Base-by-base conservation (phyloP, 1,140 invertebrate genomes). In the Cherax quadricarinatus region DNA sequence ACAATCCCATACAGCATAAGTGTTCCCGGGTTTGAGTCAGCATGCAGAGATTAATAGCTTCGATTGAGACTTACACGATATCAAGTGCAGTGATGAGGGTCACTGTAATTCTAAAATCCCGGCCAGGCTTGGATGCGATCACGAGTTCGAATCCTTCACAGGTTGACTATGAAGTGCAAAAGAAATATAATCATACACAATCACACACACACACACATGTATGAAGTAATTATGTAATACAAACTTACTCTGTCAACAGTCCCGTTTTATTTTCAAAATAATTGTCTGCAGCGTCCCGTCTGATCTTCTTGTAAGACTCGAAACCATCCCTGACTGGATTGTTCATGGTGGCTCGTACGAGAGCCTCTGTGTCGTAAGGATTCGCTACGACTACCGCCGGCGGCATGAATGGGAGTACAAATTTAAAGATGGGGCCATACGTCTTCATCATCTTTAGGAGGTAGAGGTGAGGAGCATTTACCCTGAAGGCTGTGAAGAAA, bases 261-360 rank as follows among this genome's bases (percentile, higher is more conserved):
- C 88, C 88, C 18, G 60, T 66, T 82, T 81, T 89, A 21, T 51
- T 30, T 30, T 89, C 80, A 24, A 89, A 89, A 62, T 89, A 89
- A 48, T 89, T 73, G 80, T 89, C 79, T 16, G 18, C 41, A 41
- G 80, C 48, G 6, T 83, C 66, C 21, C 21, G 18, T 48, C 80
- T 82, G 3, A 89, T 75, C 62, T 83, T 73, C 41, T 51, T 51
- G 18, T 83, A 62, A 24, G 88, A 82, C n/a, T 41, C 12, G 41
- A 89, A 89, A 21, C 79, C 88, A 7, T 82, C 30, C 30, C 88
- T 78, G 48, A 89, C 49, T 18, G 88, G 88, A 60, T 89, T 89
- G 16, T 89, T 80, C 88, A 89, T 89, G 14, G 88, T 89, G 9
- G 60, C 80, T 83, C 88, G 24, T 7, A 89, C 18, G 24, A 89